phyloP scores from a whole-genome alignment of 1,140 invertebrate species.

The Eriocheir sinensis region DNA sequence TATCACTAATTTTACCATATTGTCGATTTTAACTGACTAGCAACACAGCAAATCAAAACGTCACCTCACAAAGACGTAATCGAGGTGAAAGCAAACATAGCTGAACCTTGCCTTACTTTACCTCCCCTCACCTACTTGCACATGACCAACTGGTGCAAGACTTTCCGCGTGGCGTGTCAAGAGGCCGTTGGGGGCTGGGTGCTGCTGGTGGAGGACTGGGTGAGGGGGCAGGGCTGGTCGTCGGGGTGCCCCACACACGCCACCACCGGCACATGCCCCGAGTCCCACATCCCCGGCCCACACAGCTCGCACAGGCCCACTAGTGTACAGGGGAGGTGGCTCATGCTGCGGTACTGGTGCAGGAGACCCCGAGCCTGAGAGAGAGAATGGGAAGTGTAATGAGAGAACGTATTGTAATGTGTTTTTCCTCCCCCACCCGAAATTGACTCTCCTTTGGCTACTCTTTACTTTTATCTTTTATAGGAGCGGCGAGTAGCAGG shows the following conservation, averaged over 20 bases:
- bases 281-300: slow-evolving; percentile 96
- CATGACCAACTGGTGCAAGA: slow-evolving; percentile 70
- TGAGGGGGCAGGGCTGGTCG: slow-evolving; percentile 71
- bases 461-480: too few relatives aligned
- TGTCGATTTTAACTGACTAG: too few relatives aligned
- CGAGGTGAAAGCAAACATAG: too few relatives aligned
- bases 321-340: slow-evolving; percentile 93
- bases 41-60: too few relatives aligned
- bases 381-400: not conserved
- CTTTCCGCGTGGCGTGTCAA: slow-evolving; percentile 73
- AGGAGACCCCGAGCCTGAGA: slow-evolving; percentile 91
- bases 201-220: slow-evolving; percentile 47
- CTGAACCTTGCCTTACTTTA: too few relatives aligned
- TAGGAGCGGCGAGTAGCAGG: too few relatives aligned
- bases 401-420: too few relatives aligned
- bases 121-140: slow-evolving; percentile 61
- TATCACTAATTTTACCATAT: too few relatives aligned
- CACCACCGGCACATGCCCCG: slow-evolving; percentile 86
- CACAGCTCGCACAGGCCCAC: slow-evolving; percentile 92
- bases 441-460: too few relatives aligned
- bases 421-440: not conserved
- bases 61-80: too few relatives aligned
- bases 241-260: slow-evolving; percentile 79
- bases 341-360: slow-evolving; percentile 92
- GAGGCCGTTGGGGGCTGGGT: slow-evolving; percentile 34